Evolutionary conservation across 2,113 vertebrate genomes (phyloP).

Genomic region (Mugil cephalus): DNA sequence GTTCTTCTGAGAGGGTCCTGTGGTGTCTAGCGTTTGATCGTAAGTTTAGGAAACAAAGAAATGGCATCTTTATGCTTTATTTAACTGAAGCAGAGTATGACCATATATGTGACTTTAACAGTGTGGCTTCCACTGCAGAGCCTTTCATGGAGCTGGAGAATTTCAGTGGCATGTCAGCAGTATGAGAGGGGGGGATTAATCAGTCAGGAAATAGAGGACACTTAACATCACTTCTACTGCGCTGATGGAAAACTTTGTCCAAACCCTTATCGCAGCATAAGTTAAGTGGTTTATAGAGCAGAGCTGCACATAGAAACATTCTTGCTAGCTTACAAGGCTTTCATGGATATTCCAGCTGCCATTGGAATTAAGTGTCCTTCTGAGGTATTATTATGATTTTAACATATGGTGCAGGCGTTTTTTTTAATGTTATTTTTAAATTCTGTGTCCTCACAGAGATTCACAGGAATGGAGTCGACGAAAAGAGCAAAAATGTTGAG

Average conservation of each 20-base stretch:
- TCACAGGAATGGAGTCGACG: slow-evolving; percentile 86
- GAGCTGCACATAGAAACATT: slow-evolving; percentile 19
- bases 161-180: background rate
- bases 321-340: slow-evolving; percentile 5
- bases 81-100: too few relatives aligned
- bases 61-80: too few relatives aligned
- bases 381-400: background rate
- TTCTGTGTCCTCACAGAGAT: slow-evolving; percentile 62
- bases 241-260: slow-evolving; percentile 23
- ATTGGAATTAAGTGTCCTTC: background rate
- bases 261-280: slow-evolving; percentile 8
- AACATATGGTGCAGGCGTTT: background rate
- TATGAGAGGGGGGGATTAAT: slow-evolving; percentile 1
- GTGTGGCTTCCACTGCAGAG: background rate
- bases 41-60: background rate
- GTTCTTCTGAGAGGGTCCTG: too few relatives aligned
- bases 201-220: slow-evolving; percentile 25
- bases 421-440: background rate
- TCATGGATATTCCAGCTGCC: slow-evolving; percentile 10
- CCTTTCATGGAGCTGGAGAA: background rate
- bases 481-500: slow-evolving; percentile 91
- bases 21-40: too few relatives aligned
- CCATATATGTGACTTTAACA: background rate
- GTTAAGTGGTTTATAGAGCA: slow-evolving; percentile 7
- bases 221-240: background rate